Conservation (phyloP, 2,888 invertebrate species). For the Agriotes lineatus region DNA sequence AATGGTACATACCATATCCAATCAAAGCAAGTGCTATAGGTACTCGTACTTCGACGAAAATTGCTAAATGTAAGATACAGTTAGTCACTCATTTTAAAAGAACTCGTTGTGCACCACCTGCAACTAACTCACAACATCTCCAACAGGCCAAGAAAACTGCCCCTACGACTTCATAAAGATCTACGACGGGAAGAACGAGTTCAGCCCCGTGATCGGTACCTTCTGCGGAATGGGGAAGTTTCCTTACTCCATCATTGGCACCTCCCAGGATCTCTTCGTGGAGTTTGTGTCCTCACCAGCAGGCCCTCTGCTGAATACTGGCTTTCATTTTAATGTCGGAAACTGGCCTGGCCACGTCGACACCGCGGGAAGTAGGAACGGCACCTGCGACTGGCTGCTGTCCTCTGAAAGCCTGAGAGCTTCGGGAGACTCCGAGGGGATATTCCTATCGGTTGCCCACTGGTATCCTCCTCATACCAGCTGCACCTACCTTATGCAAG, state of each 20-base stretch:
- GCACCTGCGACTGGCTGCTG: conserved; percentile 90
- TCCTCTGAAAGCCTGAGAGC: conserved; percentile 84
- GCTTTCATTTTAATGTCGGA: conserved; percentile 95
- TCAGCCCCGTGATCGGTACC: conserved; percentile 88
- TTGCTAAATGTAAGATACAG: too few species aligned
- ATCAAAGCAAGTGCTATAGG: too few species aligned
- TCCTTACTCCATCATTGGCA: conserved; percentile 93
- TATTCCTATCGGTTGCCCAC: conserved; percentile 91
- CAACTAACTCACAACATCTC: too few species aligned
- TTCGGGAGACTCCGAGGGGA: conserved; percentile 86
- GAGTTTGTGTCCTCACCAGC: conserved; percentile 92
- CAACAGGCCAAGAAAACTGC: conserved; percentile 82
- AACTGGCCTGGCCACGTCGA: conserved; percentile 95
- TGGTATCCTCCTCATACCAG: conserved; percentile 96
- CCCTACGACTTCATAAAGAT: conserved; percentile 91
- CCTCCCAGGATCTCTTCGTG: conserved; percentile 88
- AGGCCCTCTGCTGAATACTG: conserved; percentile 89
- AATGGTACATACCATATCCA: too few species aligned
- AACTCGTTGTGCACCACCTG: too few species aligned
- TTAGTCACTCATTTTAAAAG: too few species aligned
- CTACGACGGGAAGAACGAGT: conserved; percentile 91
- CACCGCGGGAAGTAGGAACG: conserved; percentile 87
- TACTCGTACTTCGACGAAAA: too few species aligned
- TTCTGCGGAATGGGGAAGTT: conserved; percentile 95
- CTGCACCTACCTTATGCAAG: conserved; percentile 91